Base-by-base conservation (phyloP, 2,797 vertebrate species). In the Lutjanus campechanus region DNA sequence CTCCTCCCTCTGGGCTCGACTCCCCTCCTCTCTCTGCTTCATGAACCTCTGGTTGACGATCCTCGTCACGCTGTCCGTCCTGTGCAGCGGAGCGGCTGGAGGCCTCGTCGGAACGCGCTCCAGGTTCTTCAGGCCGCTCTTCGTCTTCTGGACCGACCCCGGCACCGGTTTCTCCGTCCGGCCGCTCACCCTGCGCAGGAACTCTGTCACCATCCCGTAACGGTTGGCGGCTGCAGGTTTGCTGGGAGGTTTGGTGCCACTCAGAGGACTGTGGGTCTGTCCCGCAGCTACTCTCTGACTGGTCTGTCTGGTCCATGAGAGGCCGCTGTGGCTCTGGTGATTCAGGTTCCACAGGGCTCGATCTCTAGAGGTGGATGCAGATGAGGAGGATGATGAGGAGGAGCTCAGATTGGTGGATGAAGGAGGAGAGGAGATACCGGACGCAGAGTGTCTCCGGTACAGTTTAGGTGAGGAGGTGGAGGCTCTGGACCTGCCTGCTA, bases 131-230 rank as follows among this genome's bases (percentile, higher is more conserved):
- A 86, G 60, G 90, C 94, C 63, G 84, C 89, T 95, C 90, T 94
- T 94, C 0, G 60, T 53, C 79, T 91, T 93, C 68, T 74, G 89
- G 13, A 62, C 88, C 0, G 82, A 60, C 78, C 0, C 83, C 0
- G 66, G 77, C 0, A 77, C 87, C 0, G 90, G 94, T 93, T 96
- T 93, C 58, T 94, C 97, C 0, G 94, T 95, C 12, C 98, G 95
- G 65, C 98, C 97, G 0, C 98, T 99, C 68, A 99, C 98, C 0
- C 97, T 97, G 46, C 97, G 97, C 73, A 99, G 96, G 93, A 99
- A 99, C 91, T 99, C 98, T 36, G 99, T 97, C 68, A 99, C 97
- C 0, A 99, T 92, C 56, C 98, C 98, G 0, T 97, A 98, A 36
- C 97, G 97, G 78, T 95, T 93, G 51, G 80, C 15, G 7, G 87